Conservation (phyloP, 1,140 invertebrate species). For the Drosophila prosaltans region DNA sequence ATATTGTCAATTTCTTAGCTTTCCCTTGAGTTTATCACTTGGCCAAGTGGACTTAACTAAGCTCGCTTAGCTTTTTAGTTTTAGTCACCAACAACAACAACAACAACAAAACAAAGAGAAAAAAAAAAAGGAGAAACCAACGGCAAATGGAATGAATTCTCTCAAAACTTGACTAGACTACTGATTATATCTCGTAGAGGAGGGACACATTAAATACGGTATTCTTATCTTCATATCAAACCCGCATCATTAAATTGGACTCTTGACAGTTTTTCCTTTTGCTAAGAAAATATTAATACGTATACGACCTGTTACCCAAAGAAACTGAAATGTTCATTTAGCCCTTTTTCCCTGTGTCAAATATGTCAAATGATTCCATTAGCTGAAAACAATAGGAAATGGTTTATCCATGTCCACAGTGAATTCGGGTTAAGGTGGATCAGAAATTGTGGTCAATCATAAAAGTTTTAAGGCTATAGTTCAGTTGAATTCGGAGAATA, state of each 20-base stretch:
- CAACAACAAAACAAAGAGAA: background rate
- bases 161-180: too few relatives aligned
- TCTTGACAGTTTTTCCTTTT: background rate
- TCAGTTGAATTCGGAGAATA: too few relatives aligned
- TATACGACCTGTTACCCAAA: background rate
- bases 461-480: too few relatives aligned
- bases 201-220: too few relatives aligned
- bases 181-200: too few relatives aligned
- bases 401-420: too few relatives aligned
- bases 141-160: too few relatives aligned
- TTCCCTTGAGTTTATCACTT: constrained; percentile 58
- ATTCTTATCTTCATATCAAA: constrained; percentile 3
- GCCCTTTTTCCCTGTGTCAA: background rate
- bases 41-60: constrained; percentile 67
- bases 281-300: background rate
- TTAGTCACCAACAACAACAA: constrained; percentile 1
- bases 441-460: too few relatives aligned
- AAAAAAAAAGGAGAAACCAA: background rate
- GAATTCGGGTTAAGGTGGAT: too few relatives aligned
- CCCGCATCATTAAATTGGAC: background rate
- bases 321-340: background rate
- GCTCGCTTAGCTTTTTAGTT: constrained; percentile 65
- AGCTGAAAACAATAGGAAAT: background rate
- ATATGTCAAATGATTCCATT: too few relatives aligned
- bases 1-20: constrained; percentile 59